Conservation (phyloP, 2,888 invertebrate species). For the Pyralis farinalis region DNA sequence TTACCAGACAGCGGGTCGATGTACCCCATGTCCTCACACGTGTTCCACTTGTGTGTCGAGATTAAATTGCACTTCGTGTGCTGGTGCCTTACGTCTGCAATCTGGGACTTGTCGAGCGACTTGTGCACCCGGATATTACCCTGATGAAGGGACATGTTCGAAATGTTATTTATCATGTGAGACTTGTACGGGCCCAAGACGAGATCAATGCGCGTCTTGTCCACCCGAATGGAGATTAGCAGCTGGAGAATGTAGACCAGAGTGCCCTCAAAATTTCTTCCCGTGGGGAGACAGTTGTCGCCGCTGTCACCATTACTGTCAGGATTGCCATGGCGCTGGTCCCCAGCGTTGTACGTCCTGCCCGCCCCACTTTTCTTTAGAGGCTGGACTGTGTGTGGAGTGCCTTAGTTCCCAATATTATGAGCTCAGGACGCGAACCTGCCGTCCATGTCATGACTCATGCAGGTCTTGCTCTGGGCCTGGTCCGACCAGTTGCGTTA, state of each 20-base stretch:
- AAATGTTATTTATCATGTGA: constrained; percentile 92
- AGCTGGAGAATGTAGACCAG: constrained; percentile 91
- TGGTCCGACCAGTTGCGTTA: constrained; percentile 85
- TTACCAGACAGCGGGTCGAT: constrained; percentile 87
- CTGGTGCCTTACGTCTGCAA: constrained; percentile 88
- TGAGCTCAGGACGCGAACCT: constrained; percentile 84
- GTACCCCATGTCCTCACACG: constrained; percentile 89
- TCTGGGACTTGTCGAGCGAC: constrained; percentile 91
- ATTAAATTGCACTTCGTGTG: constrained; percentile 90
- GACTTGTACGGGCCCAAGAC: constrained; percentile 90
- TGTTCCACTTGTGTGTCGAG: constrained; percentile 89
- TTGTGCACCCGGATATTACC: constrained; percentile 91
- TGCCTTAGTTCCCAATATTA: constrained; percentile 88
- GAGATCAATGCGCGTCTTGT: constrained; percentile 92
- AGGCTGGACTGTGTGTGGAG: constrained; percentile 87
- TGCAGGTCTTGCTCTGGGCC: constrained; percentile 87
- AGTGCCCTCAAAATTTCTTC: constrained; percentile 92
- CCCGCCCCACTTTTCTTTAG: constrained; percentile 85
- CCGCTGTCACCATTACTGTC: constrained; percentile 93
- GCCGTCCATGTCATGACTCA: constrained; percentile 85
- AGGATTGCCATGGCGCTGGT: constrained; percentile 91
- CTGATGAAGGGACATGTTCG: constrained; percentile 90
- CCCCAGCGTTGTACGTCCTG: constrained; percentile 88
- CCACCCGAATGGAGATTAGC: constrained; percentile 90
- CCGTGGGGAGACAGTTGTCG: constrained; percentile 91